phyloP scores from a whole-genome alignment of 2,113 vertebrate genomes.

The Neopipo cinnamomea region DNA sequence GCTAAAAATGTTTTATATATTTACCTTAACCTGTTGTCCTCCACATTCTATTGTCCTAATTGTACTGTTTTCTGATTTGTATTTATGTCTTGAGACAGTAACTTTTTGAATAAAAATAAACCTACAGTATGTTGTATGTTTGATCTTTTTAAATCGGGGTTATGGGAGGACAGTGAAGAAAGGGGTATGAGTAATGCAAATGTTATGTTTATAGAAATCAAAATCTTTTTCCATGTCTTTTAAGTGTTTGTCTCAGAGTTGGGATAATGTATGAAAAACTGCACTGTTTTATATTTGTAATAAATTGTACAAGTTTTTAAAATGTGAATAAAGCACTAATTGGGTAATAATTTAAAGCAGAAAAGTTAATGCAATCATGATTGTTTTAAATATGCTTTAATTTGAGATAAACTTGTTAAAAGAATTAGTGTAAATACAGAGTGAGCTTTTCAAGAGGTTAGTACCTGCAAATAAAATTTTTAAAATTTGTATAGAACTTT shows the following conservation, averaged over 20 bases:
- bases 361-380: slow-evolving; percentile 70
- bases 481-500: slow-evolving; percentile 67
- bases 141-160: slow-evolving; percentile 80
- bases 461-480: slow-evolving; percentile 71
- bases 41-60: slow-evolving; percentile 97
- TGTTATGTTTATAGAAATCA: slow-evolving; percentile 74
- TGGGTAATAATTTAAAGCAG: slow-evolving; percentile 77
- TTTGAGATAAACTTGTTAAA: slow-evolving; percentile 61
- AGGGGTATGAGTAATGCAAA: slow-evolving; percentile 72
- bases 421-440: slow-evolving; percentile 69
- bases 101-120: slow-evolving; percentile 99
- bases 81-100: slow-evolving; percentile 99
- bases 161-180: slow-evolving; percentile 65
- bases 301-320: slow-evolving; percentile 78
- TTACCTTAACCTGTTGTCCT: slow-evolving; percentile 95
- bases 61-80: slow-evolving; percentile 99
- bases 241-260: slow-evolving; percentile 76
- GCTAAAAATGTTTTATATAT: slow-evolving; percentile 90
- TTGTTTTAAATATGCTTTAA: slow-evolving; percentile 71
- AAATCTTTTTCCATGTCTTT: slow-evolving; percentile 73
- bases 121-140: slow-evolving; percentile 88
- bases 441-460: slow-evolving; percentile 65
- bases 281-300: slow-evolving; percentile 78
- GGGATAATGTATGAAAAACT: slow-evolving; percentile 76
- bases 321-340: slow-evolving; percentile 79